Evolutionary conservation across 2,113 vertebrate genomes (phyloP).

Genomic region (Antechinus flavipes): DNA sequence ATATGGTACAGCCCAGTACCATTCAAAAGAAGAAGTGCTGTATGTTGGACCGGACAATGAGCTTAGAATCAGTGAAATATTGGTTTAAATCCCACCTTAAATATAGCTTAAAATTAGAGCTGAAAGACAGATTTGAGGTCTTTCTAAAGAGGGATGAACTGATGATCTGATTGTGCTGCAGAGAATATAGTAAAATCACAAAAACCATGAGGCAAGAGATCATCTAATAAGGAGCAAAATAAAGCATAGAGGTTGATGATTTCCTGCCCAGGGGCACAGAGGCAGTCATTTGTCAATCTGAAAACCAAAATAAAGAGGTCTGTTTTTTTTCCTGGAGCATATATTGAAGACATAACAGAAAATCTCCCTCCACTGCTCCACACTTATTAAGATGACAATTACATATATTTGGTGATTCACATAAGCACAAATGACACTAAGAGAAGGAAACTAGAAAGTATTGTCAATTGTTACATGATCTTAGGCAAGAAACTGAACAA

Average conservation of each 20-base stretch:
- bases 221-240: neutral
- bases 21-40: neutral
- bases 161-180: neutral
- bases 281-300: neutral
- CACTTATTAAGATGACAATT: neutral
- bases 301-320: neutral
- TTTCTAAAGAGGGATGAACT: neutral
- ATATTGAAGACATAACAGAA: neutral
- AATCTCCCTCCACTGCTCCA: neutral
- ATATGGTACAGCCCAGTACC: neutral
- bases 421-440: neutral
- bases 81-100: neutral
- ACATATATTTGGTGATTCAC: neutral
- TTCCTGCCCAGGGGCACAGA: neutral
- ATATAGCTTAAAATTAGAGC: neutral
- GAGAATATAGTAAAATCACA: neutral
- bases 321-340: neutral
- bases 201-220: neutral
- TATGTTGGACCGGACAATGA: neutral
- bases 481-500: neutral
- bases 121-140: neutral
- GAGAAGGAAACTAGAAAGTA: neutral
- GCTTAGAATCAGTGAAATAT: neutral
- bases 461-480: neutral
- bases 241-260: neutral